Base-by-base conservation (phyloP, 2,888 invertebrate species). In the Coenonympha arcania region DNA sequence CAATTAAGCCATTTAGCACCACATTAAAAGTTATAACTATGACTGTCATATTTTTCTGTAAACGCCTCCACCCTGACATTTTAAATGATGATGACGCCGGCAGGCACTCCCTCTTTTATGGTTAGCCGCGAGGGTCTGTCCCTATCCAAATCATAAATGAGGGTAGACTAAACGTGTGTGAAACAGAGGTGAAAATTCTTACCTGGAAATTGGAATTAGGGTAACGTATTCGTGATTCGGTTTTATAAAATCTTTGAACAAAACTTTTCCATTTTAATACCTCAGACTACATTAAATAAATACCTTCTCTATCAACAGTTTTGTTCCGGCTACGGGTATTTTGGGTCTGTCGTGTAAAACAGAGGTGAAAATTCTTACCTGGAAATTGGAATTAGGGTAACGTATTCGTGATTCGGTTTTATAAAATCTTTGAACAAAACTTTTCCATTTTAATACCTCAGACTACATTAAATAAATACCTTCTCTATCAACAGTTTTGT, bases 91-190 rank as follows among this genome's bases (percentile, higher is more conserved):
- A 71, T 80, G 76, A 79, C 78, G 31, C n/a, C n/a, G 67, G 69
- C 66, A 60, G 67, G 65, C 78, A 72, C 81, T 69, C 83, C 83
- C 78, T 75, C 57, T 53, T 69, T 73, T 72, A 71, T 67, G 61
- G 64, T 53, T 53, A 60, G 61, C 59, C 64, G 63, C 59, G 63
- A 71, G 80, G 82, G 81, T 75, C 67, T 68, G 66, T 70, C 81
- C 81, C 79, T 71, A 62, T 57, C 37, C 16, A 15, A 33, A 20
- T 31, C 37, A 33, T 56, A 36, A 56, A 50, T 40, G 62, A 63
- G 76, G 74, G 73, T 68, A 63, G 63, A 60, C 65, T 63, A n/a
- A 62, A 56, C 56, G 63, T 65, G 65, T 65, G 65, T 65, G 59
- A 52, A 57, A 43, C 52, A 46, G 64, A 74, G 70, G 71, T 74